Percentiles rank a stretch among this genome's conserved stretches.
Conservation (phyloP, 2,113 vertebrate genomes). For the Indicator indicator region DNA sequence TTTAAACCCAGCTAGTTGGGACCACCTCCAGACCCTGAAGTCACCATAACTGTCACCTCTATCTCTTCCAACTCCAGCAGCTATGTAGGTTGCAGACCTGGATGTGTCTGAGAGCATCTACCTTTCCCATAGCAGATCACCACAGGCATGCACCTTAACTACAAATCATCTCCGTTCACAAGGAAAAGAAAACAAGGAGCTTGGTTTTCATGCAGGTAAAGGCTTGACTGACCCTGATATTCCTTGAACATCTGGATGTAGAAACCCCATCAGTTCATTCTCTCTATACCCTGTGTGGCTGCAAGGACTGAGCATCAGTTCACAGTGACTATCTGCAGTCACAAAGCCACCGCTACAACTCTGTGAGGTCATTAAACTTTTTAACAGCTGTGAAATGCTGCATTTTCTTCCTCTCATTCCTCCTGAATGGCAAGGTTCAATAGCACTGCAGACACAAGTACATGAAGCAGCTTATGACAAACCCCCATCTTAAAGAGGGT, state of each 20-base stretch:
- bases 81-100: neutral
- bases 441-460: neutral
- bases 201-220: neutral
- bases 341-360: neutral
- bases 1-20: neutral
- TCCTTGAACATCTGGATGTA: neutral
- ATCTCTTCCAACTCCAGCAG: neutral
- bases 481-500: neutral
- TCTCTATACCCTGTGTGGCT: neutral
- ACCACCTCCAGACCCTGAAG: neutral
- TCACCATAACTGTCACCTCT: neutral
- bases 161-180: neutral
- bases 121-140: neutral
- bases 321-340: neutral
- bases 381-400: neutral
- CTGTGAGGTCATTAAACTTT: neutral
- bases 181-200: rapidly evolving
- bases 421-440: neutral
- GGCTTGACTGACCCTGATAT: neutral
- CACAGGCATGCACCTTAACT: neutral
- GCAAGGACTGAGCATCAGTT: neutral
- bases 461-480: neutral
- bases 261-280: neutral
- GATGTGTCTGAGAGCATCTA: neutral
- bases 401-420: neutral